Base-by-base conservation (phyloP, 1,140 invertebrate species). In the Homalodisca vitripennis region DNA sequence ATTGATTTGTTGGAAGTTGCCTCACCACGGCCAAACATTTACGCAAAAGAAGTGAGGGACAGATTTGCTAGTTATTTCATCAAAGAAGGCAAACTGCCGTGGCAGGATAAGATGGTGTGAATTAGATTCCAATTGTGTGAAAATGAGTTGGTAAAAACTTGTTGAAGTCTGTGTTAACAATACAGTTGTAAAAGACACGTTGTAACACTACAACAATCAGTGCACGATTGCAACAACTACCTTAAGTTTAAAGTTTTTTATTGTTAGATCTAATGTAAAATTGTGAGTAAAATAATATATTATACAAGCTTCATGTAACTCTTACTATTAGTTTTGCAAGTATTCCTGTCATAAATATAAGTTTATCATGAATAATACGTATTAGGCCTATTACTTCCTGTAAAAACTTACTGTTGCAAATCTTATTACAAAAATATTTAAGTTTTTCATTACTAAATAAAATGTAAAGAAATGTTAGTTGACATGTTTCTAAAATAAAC, bases 1-100 rank as follows among this genome's bases (percentile, higher is more conserved):
- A 84, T 77, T 84, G 83, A 75, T 77, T 77, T 1, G 84, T 84
- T 74, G 82, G 60, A 63, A 63, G 27, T 24, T 63, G 60, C 12
- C 26, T 6, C 27, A 63, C 48, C 48, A 53, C 13, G 60, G 26
- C 60, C 60, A 22, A 63, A 63, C 22, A 24, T 63, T 63, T n/a
- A 31, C 60, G 60, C 20, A 22, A 63, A 63, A 34, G 10, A 63
- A 22, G 60, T 63, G 60, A 63, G 60, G 60, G 60, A 63, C 60
- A 10, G 60, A 63, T 63, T 63, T 63, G 60, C 60, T 63, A 12
- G 60, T 17, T 63, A 63, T 29, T 63, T 63, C 60, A 63, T 63
- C 60, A 3, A 10, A 63, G 60, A 63, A 63, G 60, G 60, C 22
- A 63, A 63, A 63, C 60, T 63, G 27, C 31, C 60, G 27, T 63